Evolutionary conservation across 2,888 invertebrate genomes (phyloP).

Genomic region (Epirrhoe tristata): DNA sequence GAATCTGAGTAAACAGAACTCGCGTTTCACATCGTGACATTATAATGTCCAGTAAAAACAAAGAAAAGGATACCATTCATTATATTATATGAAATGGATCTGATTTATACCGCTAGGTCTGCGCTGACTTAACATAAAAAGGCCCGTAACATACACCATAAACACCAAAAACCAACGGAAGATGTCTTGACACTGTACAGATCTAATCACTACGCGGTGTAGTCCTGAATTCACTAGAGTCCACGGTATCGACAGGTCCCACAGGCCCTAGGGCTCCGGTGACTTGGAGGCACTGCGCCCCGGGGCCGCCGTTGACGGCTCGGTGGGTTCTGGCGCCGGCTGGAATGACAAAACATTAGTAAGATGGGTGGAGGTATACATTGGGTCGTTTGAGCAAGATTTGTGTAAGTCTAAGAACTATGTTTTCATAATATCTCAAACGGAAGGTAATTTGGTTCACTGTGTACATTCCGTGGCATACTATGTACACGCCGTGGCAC

Average conservation of each 20-base stretch:
- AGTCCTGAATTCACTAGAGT: conserved; percentile 28
- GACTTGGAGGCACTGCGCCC: conserved; percentile 51
- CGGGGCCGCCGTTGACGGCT: conserved; percentile 64
- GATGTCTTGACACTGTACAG: conserved; percentile 27
- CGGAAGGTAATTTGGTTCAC: no score
- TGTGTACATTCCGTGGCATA: no score
- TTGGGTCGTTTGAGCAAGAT: no score
- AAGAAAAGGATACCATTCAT: no score
- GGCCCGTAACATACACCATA: conserved; percentile 16
- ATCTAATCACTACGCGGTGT: conserved; percentile 34
- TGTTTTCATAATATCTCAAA: no score
- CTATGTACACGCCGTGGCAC: no score
- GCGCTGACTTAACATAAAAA: conserved; percentile 3
- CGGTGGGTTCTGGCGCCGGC: conserved; percentile 73
- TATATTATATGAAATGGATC: no score
- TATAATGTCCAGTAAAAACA: neutral
- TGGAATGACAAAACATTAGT: conserved; percentile 53
- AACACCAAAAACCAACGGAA: conserved; percentile 22
- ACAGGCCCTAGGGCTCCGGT: conserved; percentile 6
- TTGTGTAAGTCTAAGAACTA: no score
- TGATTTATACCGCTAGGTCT: conserved; percentile 5
- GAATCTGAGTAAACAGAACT: no score
- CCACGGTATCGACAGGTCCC: conserved; percentile 14
- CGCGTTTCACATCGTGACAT: neutral
- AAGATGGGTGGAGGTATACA: neutral